Evolutionary conservation across 2,888 invertebrate genomes (phyloP).

Genomic region (Yponomeuta malinellus): DNA sequence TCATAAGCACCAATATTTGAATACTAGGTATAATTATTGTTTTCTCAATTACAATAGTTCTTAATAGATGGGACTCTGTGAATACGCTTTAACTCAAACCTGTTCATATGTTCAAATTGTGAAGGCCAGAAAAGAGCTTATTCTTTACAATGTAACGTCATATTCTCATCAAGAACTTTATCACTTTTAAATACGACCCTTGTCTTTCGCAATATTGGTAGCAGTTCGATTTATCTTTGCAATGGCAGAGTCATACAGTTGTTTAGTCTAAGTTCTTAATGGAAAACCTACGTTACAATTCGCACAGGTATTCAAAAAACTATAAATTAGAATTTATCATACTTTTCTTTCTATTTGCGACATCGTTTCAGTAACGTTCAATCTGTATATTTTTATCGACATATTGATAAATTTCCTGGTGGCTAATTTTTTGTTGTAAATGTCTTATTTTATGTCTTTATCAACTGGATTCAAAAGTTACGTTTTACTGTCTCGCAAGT

Average conservation of each 20-base stretch:
- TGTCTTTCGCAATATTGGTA: too few species aligned
- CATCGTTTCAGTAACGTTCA: background rate
- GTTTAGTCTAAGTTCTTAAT: background rate
- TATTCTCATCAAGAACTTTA: background rate
- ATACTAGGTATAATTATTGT: constrained; percentile 32
- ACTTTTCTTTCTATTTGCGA: background rate
- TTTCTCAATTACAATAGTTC: background rate
- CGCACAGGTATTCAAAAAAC: background rate
- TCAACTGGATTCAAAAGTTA: too few species aligned
- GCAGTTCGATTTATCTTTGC: too few species aligned
- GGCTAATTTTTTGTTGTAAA: too few species aligned
- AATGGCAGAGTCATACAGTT: too few species aligned
- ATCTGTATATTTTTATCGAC: too few species aligned
- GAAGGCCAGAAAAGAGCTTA: background rate
- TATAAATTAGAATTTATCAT: background rate
- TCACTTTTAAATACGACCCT: background rate
- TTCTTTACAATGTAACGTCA: background rate
- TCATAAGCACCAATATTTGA: constrained; percentile 56
- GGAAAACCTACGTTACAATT: background rate
- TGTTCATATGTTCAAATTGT: too few species aligned
- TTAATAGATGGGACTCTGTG: too few species aligned
- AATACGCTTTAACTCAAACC: too few species aligned
- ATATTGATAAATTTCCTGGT: too few species aligned
- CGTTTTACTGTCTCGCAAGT: too few species aligned
- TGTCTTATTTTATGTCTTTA: too few species aligned